Base-by-base conservation (phyloP, 2,888 invertebrate genomes). In the Villa cingulata region DNA sequence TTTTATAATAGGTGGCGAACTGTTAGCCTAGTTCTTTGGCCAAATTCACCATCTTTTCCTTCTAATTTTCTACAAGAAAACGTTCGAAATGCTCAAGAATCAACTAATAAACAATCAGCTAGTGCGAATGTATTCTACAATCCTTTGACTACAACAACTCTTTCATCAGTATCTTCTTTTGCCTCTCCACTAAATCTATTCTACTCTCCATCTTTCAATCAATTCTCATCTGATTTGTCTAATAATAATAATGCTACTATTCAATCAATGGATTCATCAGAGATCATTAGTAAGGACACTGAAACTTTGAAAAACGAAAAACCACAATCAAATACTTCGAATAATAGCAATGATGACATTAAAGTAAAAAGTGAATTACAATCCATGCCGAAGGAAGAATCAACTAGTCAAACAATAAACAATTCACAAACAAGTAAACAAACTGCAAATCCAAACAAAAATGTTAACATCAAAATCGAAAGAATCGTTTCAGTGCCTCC, bases 381-480 rank as follows among this genome's bases (percentile, higher is more conserved):
- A 23, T 23, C 23, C 7, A 23, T 7, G 7, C 23, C 23, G 7
- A 23, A 23, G n/a, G 20, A 44, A 23, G 7, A 23, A 4, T 23
- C 23, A 6, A 4, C 7, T 23, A 23, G 23, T 4, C 7, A 6
- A 7, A 4, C 4, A 23, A 23, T 4, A 4, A 23, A 23, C 46
- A 66, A 4, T 55, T 63, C 34, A 23, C 23, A 23, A 23, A 4
- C 4, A 23, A 4, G 7, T 6, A 23, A 23, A 23, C 7, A 6
- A 23, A 56, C 58, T 15, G 66, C 65, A 6, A 58, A 66, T 2
- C 57, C 60, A 43, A 51, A 62, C 48, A 62, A 64, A 15, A 65
- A 68, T 53, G 57, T 64, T 0, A 55, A 61, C 38, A 68, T 63
- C 54, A 53, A 62, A 12, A 62, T 69, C 18, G 67, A 69, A 41